Base-by-base conservation (phyloP, 2,113 vertebrate species). In the Terrapene triunguis region DNA sequence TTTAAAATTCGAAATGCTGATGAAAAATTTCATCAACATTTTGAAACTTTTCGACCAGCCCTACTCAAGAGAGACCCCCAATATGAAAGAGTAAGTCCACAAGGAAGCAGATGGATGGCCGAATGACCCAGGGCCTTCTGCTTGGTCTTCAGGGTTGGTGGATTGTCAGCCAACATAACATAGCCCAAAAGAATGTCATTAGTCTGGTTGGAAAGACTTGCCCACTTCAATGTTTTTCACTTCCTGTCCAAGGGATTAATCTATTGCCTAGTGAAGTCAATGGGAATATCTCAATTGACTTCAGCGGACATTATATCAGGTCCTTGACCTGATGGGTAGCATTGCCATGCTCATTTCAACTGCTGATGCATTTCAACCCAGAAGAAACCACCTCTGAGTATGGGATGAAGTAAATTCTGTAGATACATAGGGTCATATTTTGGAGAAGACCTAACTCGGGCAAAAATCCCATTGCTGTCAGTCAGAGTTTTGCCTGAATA, bases 211-310 rank as follows among this genome's bases (percentile, higher is more conserved):
- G 82, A 94, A 93, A 95, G 29, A n/a, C 7, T 94, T 97, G 13
- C 79, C 74, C 88, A 53, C 10, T 87, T 91, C 86, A 11, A 29
- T 92, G 55, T 57, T 83, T 62, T 25, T 0, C 0, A 29, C 22
- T 78, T 78, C 0, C 1, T 83, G 83, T 95, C 89, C 72, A 89
- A 95, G 81, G 57, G 85, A 94, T 91, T 78, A 79, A 27, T 97
- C 1, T 88, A 93, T 79, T 94, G 92, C 78, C 55, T 62, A 88
- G 57, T 81, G 79, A 69, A n/a, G 62, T n/a, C 32, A n/a, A 69
- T n/a, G 32, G 35, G 78, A 95, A 48, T 85, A 92, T 91, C 90
- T 94, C 90, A 83, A 65, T 19, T 96, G 94, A 95, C 94, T 96
- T 93, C 94, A 1, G 86, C 87, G 87, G 95, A 62, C 80, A 88